Evolutionary conservation across 2,113 vertebrate species (phyloP).

Genomic region (Macrotus californicus): DNA sequence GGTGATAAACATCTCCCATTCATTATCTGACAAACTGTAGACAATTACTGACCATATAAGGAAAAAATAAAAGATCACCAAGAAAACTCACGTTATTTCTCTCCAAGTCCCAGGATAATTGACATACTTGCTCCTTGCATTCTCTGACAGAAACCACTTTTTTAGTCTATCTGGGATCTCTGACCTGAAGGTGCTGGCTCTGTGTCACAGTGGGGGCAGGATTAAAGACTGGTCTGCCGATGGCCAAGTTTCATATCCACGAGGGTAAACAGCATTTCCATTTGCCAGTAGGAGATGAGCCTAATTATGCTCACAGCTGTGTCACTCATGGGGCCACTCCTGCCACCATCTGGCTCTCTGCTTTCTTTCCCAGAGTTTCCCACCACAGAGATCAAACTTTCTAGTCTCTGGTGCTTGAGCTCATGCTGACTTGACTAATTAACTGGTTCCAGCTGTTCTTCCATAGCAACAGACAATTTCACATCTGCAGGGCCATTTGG

Average conservation of each 20-base stretch:
- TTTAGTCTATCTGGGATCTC: background rate
- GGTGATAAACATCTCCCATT: background rate
- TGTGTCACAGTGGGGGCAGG: background rate
- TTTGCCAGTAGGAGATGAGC: background rate
- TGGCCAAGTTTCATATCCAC: background rate
- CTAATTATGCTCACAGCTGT: constrained; percentile 64
- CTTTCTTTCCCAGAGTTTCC: constrained; percentile 30
- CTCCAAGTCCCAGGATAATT: background rate
- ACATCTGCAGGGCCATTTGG: constrained; percentile 57
- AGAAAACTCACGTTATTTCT: background rate
- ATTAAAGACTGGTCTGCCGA: background rate
- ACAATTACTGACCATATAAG: background rate
- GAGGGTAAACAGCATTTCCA: constrained; percentile 13
- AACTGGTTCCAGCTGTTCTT: constrained; percentile 53
- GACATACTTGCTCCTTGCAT: background rate
- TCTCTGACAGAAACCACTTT: background rate
- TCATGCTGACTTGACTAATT: constrained; percentile 51
- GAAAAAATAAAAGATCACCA: background rate
- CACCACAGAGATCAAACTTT: constrained; percentile 21
- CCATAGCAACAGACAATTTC: constrained; percentile 40
- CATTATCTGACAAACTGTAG: background rate
- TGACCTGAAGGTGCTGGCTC: background rate
- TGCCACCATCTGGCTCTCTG: constrained; percentile 17
- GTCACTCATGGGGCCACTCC: background rate
- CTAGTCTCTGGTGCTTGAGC: constrained; percentile 11